Evolutionary conservation across 2,888 invertebrate genomes (phyloP), one percentile per base, ranked within the genome.

Genomic region (Drosophila mulleri): DNA sequence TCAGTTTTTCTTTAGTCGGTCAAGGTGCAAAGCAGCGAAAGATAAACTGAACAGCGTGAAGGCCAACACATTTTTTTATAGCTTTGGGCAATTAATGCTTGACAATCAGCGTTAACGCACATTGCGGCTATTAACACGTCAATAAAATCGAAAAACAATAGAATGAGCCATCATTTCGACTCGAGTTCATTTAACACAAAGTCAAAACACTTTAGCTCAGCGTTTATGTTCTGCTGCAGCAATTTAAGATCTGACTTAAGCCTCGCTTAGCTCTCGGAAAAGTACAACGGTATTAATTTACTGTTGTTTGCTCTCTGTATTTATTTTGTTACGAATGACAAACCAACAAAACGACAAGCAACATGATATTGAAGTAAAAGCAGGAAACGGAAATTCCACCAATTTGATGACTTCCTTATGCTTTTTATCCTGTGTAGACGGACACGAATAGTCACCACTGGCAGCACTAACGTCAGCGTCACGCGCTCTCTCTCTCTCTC

Each of bases 311-410:
- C 5, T 20, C 23, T 11, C 29, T 29, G n/a, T n/a, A 14, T 39
- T 23, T 37, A 26, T 20, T 35, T 18, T 8, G 18, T 20, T 42
- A 14, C 42, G n/a, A 48, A 53, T 61, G 53, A 54, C 59, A 69
- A 41, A 18, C 37, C 47, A 56, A 59, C 39, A 35, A 52, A 41
- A 9, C 32, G 23, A 11, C 29, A 32, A 23, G 57, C 58, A 65
- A 72, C 78, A 23, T 56, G 79, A 41, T 47, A 75, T 66, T 63
- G n/a, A 16, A 50, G 56, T 72, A 56, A 67, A 48, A 65, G 78
- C 67, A 68, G 72, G 67, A 75, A 77, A 64, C 74, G 83, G 80
- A 80, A 80, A 80, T 72, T 72, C 62, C 57, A 64, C 57, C 71
- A 82, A 80, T 77, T 81, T 74, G 52, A 70, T 50, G 74, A 68